Evolutionary conservation across 2,888 invertebrate species (phyloP).

Genomic region (Eristalis pertinax): DNA sequence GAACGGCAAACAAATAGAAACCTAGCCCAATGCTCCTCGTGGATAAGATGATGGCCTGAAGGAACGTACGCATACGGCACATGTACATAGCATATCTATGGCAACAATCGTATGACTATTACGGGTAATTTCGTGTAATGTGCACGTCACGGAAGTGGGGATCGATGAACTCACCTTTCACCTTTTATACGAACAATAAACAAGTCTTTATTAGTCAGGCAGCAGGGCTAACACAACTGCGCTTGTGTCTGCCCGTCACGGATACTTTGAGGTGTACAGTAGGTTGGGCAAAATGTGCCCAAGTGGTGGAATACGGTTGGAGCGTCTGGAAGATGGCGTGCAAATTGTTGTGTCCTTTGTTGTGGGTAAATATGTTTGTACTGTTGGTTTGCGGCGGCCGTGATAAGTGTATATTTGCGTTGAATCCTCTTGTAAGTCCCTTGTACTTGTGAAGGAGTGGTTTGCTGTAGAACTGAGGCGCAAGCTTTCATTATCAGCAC

Average conservation of each 20-base stretch:
- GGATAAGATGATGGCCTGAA: not conserved
- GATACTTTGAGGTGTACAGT: not conserved
- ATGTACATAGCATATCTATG: slow-evolving; percentile 13
- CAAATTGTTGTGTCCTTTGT: too few species aligned
- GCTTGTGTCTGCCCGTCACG: not conserved
- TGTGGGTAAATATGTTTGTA: too few species aligned
- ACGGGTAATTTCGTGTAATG: slow-evolving; percentile 47
- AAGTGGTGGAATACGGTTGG: not conserved
- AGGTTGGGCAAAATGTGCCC: not conserved
- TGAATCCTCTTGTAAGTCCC: too few species aligned
- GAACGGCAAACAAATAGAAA: not conserved
- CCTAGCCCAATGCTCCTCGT: not conserved
- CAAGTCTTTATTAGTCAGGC: slow-evolving; percentile 50
- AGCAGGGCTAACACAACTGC: slow-evolving; percentile 15
- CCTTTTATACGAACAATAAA: slow-evolving; percentile 56
- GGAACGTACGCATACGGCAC: not conserved
- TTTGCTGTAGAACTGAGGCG: too few species aligned
- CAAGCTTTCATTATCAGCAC: too few species aligned
- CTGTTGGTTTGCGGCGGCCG: too few species aligned
- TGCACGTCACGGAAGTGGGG: slow-evolving; percentile 37
- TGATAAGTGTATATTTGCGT: too few species aligned
- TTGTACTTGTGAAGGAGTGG: too few species aligned
- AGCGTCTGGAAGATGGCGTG: too few species aligned
- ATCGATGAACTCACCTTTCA: slow-evolving; percentile 68
- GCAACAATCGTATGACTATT: slow-evolving; percentile 49